Evolutionary conservation across 1,140 invertebrate species (phyloP), one percentile per base, ranked within the genome.

Genomic region (Megathymus violae): DNA sequence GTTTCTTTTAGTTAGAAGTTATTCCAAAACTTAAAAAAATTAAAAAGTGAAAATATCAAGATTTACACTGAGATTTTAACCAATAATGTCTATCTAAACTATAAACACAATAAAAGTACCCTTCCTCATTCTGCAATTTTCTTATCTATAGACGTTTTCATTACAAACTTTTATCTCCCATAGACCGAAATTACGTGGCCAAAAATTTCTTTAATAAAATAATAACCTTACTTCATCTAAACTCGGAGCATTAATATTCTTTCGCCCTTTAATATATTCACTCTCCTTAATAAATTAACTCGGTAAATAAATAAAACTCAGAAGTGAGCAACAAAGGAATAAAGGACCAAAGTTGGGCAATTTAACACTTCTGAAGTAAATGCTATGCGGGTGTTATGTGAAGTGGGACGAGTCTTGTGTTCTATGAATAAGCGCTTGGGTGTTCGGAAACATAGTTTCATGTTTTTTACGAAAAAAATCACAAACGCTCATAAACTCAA

Each of bases 241-340:
- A 74, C 65, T 76, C 62, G 1, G 58, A 43, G 68, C 71, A 80
- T 83, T 80, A 81, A 81, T 76, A 82, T 80, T 78, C 66, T 76
- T 71, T 71, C 68, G 69, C 60, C 69, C 72, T 76, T 71, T 78
- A 80, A 83, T 83, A 81, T 75, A 80, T 79, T 76, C 76, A 73
- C 67, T 78, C 68, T 71, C 64, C 65, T 67, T 72, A 81, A 81
- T 81, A 83, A 81, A 83, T 83, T 78, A 81, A 78, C 69, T 71
- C 63, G 15, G 66, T 80, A 81, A 83, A 83, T 81, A 78, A 75
- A 56, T 27, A 69, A 69, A 65, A 72, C 59, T 64, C 51, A 60
- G 48, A 64, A 71, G 22, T 59, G 54, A 52, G 69, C 38, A 71
- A 67, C 62, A 67, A 67, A 44, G 14, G 41, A 36, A 22, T 11